Conservation (phyloP, 2,888 invertebrate genomes). For the Apoderus coryli region DNA sequence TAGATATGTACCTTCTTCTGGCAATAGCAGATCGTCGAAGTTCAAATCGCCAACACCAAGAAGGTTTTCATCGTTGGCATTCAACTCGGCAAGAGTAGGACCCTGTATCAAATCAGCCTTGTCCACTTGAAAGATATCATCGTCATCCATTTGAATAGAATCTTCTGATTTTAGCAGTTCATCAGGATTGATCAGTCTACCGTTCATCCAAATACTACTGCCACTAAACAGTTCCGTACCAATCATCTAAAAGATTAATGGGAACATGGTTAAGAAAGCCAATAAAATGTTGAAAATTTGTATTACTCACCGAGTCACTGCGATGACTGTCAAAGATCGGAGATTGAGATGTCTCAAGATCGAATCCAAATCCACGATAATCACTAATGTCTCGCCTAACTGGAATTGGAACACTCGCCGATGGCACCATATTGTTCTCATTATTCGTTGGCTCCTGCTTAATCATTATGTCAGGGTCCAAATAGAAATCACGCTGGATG, state of each 20-base stretch:
- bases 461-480: conserved; percentile 45
- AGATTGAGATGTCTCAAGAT: conserved; percentile 41
- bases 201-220: no score
- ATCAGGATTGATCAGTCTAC: conserved; percentile 25
- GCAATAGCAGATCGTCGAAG: conserved; percentile 68
- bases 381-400: conserved; percentile 35
- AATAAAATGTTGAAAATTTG: no score
- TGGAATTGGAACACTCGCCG: conserved; percentile 52
- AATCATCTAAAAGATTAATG: no score
- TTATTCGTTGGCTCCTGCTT: conserved; percentile 43
- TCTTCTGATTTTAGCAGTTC: conserved; percentile 38
- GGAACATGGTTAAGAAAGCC: no score
- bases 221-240: no score
- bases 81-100: conserved; percentile 71
- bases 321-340: conserved; percentile 36
- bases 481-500: conserved; percentile 40
- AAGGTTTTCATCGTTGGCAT: conserved; percentile 71
- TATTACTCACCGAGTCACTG: no score
- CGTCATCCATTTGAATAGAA: conserved; percentile 66
- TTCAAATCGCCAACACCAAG: conserved; percentile 75
- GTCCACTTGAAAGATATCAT: conserved; percentile 80
- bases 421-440: conserved; percentile 34
- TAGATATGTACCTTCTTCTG: conserved; percentile 47
- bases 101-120: conserved; percentile 71
- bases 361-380: conserved; percentile 38